Base-by-base conservation (phyloP, 2,888 invertebrate species). In the Chloroclysta siterata region DNA sequence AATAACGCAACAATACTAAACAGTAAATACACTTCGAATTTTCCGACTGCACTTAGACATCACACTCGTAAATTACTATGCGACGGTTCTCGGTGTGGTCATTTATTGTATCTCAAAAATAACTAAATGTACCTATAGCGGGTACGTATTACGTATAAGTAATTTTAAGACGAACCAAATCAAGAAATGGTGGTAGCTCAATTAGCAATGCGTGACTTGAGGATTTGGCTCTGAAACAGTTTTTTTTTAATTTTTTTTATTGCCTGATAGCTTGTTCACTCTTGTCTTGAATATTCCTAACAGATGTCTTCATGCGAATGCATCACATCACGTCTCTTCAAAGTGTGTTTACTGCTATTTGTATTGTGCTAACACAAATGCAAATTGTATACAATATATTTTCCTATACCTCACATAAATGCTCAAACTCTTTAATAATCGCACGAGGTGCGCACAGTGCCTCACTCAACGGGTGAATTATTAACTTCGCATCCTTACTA, bases 401-500 rank as follows among this genome's bases (percentile, higher is more conserved):
- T 82, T 80, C 69, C 78, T 67, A 70, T 64, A 77, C 80, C 74
- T 70, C 72, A 79, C 79, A 83, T 88, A 88, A 89, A 89, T 89
- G 89, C 88, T 85, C 80, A 76, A 39, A 76, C 77, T 78, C 79
- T 81, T 75, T 78, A 79, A 80, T 72, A 76, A 60, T 58, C 61
- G 61, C 66, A 65, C 66, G 60, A 66, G 62, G 62, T 71, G 76
- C 74, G 70, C 48, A 51, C 46, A 42, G 90, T 90, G 90, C 88
- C 87, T 90, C 89, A 90, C 90, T 92, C 90, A 90, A 91, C 90
- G 89, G 91, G 91, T 91, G 90, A 85, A 79, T 67, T 72, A 77
- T 75, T 73, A 71, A 78, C 74, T 72, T 74, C 63, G 69, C 78
- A 71, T 71, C 71, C 68, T 70, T 73, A 68, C 68, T 54, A 53